Percentiles rank a stretch among this genome's conserved stretches.
Evolutionary conservation across 2,797 vertebrate species (phyloP).

Genomic region (Alca torda): DNA sequence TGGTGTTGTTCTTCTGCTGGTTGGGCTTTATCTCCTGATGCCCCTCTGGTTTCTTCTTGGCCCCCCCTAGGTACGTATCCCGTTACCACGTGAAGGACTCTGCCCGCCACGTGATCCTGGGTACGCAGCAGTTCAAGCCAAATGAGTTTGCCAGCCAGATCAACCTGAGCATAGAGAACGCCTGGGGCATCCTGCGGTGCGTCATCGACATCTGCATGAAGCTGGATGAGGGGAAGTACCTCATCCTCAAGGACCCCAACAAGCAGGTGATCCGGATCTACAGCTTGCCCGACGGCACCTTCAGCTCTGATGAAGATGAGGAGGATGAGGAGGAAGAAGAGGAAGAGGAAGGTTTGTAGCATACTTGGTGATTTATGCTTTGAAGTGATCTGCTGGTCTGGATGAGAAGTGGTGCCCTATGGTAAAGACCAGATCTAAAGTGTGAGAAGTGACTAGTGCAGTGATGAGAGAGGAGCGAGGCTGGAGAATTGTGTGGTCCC

Average conservation of each 20-base stretch:
- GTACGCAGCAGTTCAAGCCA: slow-evolving; percentile 98
- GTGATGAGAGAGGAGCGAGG: rapidly evolving
- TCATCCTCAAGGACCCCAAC: slow-evolving; percentile 99
- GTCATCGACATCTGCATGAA: slow-evolving; percentile 99
- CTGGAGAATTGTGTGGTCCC: rapidly evolving
- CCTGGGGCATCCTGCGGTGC: slow-evolving; percentile 96
- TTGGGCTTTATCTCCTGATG: not conserved
- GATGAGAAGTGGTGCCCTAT: not conserved
- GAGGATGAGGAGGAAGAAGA: slow-evolving; percentile 96
- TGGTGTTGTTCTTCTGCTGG: not conserved
- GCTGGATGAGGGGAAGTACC: slow-evolving; percentile 98
- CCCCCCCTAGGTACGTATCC: slow-evolving; percentile 86
- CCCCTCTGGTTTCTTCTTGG: not conserved
- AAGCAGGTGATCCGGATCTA: slow-evolving; percentile 99
- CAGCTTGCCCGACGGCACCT: slow-evolving; percentile 96
- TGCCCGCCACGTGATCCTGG: slow-evolving; percentile 92
- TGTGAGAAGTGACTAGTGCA: not conserved
- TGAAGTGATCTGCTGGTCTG: not conserved
- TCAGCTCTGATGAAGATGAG: slow-evolving; percentile 96
- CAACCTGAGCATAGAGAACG: slow-evolving; percentile 98
- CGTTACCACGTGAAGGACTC: slow-evolving; percentile 98
- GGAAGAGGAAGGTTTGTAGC: slow-evolving; percentile 85
- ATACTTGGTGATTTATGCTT: not conserved
- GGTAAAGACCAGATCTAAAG: not conserved
- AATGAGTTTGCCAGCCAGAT: slow-evolving; percentile 99